Evolutionary conservation across 2,888 invertebrate species (phyloP), one percentile per base, ranked within the genome.

Genomic region (Mimumesa dahlbomi): DNA sequence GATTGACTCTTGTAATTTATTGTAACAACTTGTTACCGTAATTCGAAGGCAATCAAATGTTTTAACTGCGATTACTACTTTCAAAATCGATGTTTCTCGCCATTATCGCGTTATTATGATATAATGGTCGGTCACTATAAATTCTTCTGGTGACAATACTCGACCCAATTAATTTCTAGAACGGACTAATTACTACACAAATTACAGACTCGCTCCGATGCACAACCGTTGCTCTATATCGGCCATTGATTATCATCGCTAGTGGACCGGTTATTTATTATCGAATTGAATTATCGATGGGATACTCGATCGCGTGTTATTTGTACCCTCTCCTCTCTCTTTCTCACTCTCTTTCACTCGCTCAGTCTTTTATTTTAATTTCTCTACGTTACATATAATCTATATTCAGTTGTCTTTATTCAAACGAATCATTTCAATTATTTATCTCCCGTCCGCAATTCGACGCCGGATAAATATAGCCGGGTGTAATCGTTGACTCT

Each of bases 161-260:
- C 67, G 64, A 48, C 46, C 58, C 64, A 64, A 77, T 77, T 77
- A 71, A 78, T 77, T 75, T 71, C 66, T 63, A 78, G 75, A 71
- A 75, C 56, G 61, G 61, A 59, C 71, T 78, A 78, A 71, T 77
- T 77, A 78, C 52, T 62, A 38, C 66, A 67, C 75, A 77, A 78
- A 77, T 77, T 77, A 67, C 67, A 52, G 54, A 61, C 45, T 66
- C 40, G 65, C 43, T 61, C 42, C 62, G 58, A 18, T 45, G 62
- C 62, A 34, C 40, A 40, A 16, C 29, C 36, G 46, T 56, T 25
- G 38, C 36, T 6, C 43, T 63, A 42, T 63, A 63, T 66, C 56
- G 59, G 22, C 18, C 72, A 66, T 69, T 59, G 68, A 79, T 77
- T 77, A 71, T 71, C 61, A 50, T 56, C 46, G 49, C 21, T 49